These are phyloP conservation scores for Cossypha polioptera DNA, from an alignment of 2,797 vertebrate species.

Conservation along the genomic window DNA sequence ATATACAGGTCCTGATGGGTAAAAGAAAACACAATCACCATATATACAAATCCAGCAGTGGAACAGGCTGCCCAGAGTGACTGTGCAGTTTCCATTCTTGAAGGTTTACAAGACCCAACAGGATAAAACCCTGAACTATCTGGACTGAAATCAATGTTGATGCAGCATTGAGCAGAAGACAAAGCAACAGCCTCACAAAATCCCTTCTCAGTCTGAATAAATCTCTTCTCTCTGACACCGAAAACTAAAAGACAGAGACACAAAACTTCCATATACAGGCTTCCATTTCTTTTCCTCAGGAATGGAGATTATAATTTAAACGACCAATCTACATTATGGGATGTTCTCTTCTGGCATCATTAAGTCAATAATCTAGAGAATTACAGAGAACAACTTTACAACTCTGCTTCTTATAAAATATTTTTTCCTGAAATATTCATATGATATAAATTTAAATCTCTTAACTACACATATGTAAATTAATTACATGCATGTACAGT, in stretches of 20 bases:
- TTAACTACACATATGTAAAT: neutral
- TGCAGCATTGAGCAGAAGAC: fast-evolving
- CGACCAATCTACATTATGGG: neutral
- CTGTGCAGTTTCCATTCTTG: neutral
- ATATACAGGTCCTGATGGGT: neutral
- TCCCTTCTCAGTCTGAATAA: neutral
- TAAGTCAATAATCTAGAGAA: neutral
- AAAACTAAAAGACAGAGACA: neutral
- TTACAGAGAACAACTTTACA: neutral
- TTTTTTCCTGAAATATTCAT: neutral
- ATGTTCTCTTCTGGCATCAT: neutral
- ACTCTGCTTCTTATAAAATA: neutral
- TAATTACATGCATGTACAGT: neutral
- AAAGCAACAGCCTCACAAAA: neutral
- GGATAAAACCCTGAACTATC: neutral
- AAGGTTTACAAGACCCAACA: neutral
- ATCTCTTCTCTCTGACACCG: neutral
- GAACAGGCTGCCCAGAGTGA: neutral
- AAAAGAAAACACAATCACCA: neutral
- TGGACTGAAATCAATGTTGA: neutral
- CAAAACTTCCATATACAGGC: neutral
- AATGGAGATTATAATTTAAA: neutral
- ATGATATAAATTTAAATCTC: neutral
- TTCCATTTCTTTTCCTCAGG: neutral
- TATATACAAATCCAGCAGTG: neutral